Base-by-base conservation (phyloP, 2,888 invertebrate genomes). In the Acronicta aceris region DNA sequence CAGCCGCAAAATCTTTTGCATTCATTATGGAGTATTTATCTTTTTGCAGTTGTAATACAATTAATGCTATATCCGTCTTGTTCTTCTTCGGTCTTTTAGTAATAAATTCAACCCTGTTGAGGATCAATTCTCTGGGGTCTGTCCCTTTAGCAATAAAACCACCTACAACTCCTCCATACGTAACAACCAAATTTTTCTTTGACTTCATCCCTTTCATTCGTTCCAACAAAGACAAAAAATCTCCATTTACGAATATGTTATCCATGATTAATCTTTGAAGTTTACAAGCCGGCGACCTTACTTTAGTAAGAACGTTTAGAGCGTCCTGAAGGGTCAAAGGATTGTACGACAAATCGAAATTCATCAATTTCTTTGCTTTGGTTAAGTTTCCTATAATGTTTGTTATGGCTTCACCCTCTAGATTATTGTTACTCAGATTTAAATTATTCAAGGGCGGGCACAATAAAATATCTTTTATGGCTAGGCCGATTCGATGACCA, bases 341-440 rank as follows among this genome's bases (percentile, higher is more conserved):
- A 58, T 92, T 92, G 43, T 71, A 83, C 9, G 92, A 91, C 52
- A 92, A 69, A 81, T 90, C 76, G 2, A 92, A 74, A 0, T 81
- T 84, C 0, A 71, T 55, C 17, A 92, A 51, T 41, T 84, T 87
- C 50, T 84, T 83, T 0, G 91, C 81, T 48, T 74, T 82, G 0
- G 17, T 40, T 38, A 92, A 57, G 55, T 47, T 62, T 27, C 16
- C 50, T n/a, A 73, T 53, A 2, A 91, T 69, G 33, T 56, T 78
- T 0, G 17, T 50, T 30, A 90, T 77, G 40, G 81, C 85, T 40
- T 84, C 85, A 5, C 78, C 83, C 21, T 66, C 62, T 5, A 93
- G 70, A 57, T 71, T 82, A 56, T 93, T 93, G 61, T 91, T 86
- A 60, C 85, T 88, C 1, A 92, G 63, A 60, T 90, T 74, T 27